phyloP scores from a whole-genome alignment of 2,797 vertebrate species.

The Sphenodon punctatus region DNA sequence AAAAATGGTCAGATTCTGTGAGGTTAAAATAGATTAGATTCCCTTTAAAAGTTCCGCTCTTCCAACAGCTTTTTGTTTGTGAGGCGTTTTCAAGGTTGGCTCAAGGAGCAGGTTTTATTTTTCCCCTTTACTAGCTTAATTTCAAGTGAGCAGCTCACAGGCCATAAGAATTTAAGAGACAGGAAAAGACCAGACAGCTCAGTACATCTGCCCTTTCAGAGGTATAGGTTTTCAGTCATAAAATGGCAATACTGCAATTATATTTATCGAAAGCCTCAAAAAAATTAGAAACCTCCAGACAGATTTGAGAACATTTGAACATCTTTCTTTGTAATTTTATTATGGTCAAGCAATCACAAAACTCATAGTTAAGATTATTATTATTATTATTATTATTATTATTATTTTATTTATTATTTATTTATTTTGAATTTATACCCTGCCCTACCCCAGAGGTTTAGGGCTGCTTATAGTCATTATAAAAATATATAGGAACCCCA shows the following conservation, averaged over 20 bases:
- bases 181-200: not conserved
- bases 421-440: no score
- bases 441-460: no score
- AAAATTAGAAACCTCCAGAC: no score
- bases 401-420: no score
- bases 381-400: no score
- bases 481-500: no score
- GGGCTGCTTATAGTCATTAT: no score
- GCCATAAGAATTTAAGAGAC: not conserved
- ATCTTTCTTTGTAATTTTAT: no score
- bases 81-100: slow-evolving; percentile 24
- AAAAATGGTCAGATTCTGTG: not conserved
- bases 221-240: not conserved
- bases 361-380: no score
- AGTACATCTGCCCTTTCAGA: not conserved
- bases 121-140: not conserved
- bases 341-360: no score
- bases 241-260: not conserved
- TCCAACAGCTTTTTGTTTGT: not conserved
- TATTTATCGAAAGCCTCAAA: no score
- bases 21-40: slow-evolving; percentile 3
- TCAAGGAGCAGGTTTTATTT: not conserved
- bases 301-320: no score
- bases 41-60: not conserved
- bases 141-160: slow-evolving; percentile 9